A percentile compares a stretch with the other conserved stretches of the same genome.
These are phyloP conservation scores for pig (Sus scrofa) DNA, from an alignment of 2,113 vertebrate genomes.

Conservation along the genomic window DNA sequence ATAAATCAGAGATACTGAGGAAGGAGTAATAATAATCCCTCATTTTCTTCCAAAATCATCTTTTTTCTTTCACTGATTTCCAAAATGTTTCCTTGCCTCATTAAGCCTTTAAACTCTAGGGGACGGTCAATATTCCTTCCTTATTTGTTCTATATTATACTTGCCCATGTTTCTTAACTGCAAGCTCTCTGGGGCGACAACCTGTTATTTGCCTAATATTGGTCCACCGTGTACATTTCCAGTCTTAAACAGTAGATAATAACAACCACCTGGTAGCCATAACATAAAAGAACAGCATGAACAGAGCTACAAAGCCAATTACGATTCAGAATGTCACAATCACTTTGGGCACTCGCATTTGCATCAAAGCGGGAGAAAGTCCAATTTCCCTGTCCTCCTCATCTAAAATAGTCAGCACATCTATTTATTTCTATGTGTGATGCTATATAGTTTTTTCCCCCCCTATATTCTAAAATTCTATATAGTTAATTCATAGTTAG, in stretches of 20 bases:
- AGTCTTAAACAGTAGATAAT: background rate
- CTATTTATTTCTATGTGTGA: background rate
- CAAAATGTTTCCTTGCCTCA: background rate
- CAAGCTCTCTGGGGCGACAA: background rate
- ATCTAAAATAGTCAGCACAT: background rate
- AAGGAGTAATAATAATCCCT: background rate
- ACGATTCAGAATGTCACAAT: slow-evolving; percentile 2
- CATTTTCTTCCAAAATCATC: background rate
- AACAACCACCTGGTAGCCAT: background rate
- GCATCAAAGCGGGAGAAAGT: background rate
- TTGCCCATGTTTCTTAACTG: background rate
- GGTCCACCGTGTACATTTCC: background rate
- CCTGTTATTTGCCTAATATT: background rate
- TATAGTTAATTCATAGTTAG: background rate
- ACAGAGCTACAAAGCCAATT: background rate
- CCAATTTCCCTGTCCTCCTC: background rate
- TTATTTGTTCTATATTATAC: background rate
- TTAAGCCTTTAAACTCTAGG: slow-evolving; percentile 2
- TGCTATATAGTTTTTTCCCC: background rate
- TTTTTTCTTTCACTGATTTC: slow-evolving; percentile 15
- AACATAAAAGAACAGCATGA: background rate
- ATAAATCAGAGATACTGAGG: background rate
- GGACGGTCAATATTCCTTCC: background rate
- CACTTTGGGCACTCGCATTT: background rate
- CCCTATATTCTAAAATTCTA: background rate